Percentiles rank a stretch among this genome's conserved stretches.
Conservation (phyloP, 2,888 invertebrate species). For the Drosophila engyochracea region DNA sequence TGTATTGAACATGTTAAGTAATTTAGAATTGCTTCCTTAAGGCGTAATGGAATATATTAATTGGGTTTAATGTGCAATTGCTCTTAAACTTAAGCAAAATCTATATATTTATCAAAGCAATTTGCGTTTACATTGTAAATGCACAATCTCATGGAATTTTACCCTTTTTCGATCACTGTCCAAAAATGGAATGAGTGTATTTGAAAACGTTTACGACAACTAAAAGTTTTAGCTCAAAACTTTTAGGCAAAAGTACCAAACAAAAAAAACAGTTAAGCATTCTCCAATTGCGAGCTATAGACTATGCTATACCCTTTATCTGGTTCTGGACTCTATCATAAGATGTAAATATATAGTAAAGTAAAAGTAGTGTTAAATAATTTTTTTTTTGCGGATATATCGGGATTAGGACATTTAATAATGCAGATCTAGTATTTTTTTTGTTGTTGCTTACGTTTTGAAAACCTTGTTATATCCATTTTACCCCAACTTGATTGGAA, state of each 20-base stretch:
- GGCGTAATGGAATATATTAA: neutral
- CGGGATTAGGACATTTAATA: too few relatives aligned
- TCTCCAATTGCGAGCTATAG: neutral
- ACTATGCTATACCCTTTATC: neutral
- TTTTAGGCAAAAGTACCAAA: neutral
- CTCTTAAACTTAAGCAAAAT: neutral
- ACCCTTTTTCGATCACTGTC: conserved; percentile 16
- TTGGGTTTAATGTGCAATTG: neutral
- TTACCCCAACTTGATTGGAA: too few relatives aligned
- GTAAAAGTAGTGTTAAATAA: neutral
- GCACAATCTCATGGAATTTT: conserved; percentile 9
- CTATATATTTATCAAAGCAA: neutral
- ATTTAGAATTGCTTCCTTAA: neutral
- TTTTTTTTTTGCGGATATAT: neutral
- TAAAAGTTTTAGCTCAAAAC: conserved; percentile 41
- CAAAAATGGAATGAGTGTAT: conserved; percentile 30
- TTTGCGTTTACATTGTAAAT: conserved; percentile 2
- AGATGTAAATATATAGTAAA: neutral
- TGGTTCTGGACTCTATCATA: too few relatives aligned
- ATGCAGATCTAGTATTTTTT: neutral
- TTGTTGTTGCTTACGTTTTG: neutral
- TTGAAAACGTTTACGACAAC: conserved; percentile 56
- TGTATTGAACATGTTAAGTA: conserved; percentile 2
- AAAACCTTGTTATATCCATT: neutral
- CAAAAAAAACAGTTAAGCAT: neutral